Evolutionary conservation across 2,113 vertebrate species (phyloP).

Genomic region (Heliornis fulica): DNA sequence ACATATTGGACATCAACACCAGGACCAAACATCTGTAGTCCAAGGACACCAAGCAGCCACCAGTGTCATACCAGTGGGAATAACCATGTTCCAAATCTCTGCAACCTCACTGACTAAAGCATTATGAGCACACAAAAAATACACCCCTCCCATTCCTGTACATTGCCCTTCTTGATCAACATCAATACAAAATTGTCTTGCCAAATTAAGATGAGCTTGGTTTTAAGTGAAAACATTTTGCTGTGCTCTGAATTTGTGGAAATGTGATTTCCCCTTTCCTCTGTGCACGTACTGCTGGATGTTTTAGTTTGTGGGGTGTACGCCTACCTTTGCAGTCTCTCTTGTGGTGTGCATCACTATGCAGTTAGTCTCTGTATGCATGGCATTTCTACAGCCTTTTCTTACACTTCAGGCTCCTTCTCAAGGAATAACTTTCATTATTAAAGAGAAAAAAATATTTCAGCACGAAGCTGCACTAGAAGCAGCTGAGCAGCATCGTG

Average conservation of each 20-base stretch:
- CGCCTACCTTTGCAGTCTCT: background rate
- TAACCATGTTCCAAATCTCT: background rate
- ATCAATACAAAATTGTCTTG: background rate
- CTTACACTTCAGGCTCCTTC: background rate
- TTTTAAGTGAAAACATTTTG: background rate
- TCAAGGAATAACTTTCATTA: background rate
- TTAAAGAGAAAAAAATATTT: background rate
- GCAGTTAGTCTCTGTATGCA: background rate
- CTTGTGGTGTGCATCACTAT: background rate
- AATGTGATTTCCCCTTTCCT: background rate
- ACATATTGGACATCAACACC: constrained; percentile 84
- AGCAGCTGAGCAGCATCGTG: background rate
- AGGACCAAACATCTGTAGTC: constrained; percentile 73
- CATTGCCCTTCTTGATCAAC: background rate
- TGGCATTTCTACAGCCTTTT: background rate
- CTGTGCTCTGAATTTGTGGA: background rate
- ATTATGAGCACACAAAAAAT: background rate
- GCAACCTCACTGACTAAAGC: background rate
- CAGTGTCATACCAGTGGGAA: background rate
- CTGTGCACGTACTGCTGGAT: background rate
- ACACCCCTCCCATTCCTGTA: background rate
- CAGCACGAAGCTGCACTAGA: background rate
- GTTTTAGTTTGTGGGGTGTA: background rate
- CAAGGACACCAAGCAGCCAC: constrained; percentile 39
- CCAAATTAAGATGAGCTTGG: background rate